phyloP scores from a whole-genome alignment of 2,113 vertebrate genomes.

The Mystacornis crossleyi region DNA sequence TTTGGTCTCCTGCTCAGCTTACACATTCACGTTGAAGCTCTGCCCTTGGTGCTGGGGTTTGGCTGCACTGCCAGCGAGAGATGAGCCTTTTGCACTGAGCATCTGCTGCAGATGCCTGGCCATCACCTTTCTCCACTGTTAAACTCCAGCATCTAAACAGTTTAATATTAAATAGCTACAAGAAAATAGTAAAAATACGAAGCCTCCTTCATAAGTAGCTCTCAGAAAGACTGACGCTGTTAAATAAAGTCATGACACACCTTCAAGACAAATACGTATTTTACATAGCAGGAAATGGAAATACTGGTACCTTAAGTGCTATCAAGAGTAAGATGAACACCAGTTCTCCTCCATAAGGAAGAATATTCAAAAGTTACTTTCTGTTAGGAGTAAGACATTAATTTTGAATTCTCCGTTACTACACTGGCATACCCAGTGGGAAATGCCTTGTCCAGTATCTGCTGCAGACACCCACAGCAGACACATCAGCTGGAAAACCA shows the following conservation, averaged over 20 bases:
- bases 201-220: background rate
- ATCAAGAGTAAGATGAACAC: background rate
- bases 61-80: accelerated
- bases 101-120: background rate
- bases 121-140: background rate
- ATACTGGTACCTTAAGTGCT: background rate
- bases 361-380: background rate
- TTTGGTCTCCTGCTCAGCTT: background rate
- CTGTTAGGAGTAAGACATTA: background rate
- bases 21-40: background rate
- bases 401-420: background rate
- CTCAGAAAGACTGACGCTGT: background rate
- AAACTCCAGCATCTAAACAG: background rate
- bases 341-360: background rate
- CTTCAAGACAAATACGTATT: background rate
- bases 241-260: background rate
- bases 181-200: background rate
- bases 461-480: background rate
- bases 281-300: background rate
- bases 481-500: background rate
- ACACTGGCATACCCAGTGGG: background rate
- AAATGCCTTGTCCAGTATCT: background rate
- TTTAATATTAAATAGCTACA: background rate
- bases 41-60: background rate
- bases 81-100: background rate